These are phyloP conservation scores for Parauchenoglanis ngamensis DNA, from an alignment of 2,797 vertebrate species.

Conservation along the genomic window DNA sequence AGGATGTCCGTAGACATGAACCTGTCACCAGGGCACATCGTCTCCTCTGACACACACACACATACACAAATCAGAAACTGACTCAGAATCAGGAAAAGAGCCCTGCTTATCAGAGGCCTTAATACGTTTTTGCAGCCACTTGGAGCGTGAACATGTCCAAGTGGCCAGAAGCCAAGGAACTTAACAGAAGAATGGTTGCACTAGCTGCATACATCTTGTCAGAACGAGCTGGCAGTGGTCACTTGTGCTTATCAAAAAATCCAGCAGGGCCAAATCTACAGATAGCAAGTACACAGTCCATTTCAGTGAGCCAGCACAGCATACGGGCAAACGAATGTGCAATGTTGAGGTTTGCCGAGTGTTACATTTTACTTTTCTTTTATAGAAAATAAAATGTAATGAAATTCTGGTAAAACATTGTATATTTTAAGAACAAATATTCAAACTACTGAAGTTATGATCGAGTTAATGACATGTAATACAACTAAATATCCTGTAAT, in stretches of 20 bases:
- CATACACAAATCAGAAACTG: slow-evolving; percentile 25
- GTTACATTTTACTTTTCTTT: neutral
- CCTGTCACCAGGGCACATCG: slow-evolving; percentile 39
- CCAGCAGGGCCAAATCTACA: slow-evolving; percentile 34
- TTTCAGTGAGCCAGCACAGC: slow-evolving; percentile 12
- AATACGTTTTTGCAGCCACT: slow-evolving; percentile 15
- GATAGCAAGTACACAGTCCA: slow-evolving; percentile 42
- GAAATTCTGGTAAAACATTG: neutral
- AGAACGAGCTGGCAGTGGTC: slow-evolving; percentile 39
- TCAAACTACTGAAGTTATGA: neutral
- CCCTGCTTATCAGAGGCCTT: slow-evolving; percentile 48
- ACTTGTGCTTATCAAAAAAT: slow-evolving; percentile 51
- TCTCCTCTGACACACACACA: slow-evolving; percentile 7
- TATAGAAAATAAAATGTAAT: neutral
- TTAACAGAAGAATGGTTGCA: slow-evolving; percentile 40
- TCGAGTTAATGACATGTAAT: neutral
- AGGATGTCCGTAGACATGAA: neutral
- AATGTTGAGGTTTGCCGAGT: neutral
- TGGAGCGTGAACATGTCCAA: slow-evolving; percentile 39
- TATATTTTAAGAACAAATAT: neutral
- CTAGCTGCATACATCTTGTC: slow-evolving; percentile 50
- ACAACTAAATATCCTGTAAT: neutral
- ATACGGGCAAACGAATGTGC: neutral
- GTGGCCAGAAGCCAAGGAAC: neutral
- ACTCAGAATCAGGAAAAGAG: slow-evolving; percentile 22